These are phyloP conservation scores for Cheilosia vulpina DNA, from an alignment of 2,888 invertebrate genomes.

Conservation along the genomic window DNA sequence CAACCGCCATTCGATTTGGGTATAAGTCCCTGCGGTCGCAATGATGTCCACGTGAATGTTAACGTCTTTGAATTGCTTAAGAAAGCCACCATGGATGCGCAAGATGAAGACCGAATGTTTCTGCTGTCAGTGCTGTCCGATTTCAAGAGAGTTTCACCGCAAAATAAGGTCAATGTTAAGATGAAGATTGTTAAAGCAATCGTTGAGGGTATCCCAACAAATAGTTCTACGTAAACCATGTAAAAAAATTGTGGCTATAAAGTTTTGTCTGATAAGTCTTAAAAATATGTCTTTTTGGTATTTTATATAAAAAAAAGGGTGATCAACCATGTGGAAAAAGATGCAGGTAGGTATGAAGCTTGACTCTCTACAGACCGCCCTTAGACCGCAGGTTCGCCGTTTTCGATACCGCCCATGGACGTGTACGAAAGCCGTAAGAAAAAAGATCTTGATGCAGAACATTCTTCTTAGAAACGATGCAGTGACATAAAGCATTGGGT, in stretches of 20 bases:
- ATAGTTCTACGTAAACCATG: neutral
- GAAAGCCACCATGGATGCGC: constrained; percentile 30
- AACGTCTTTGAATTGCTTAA: constrained; percentile 24
- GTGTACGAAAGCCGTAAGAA: too few relatives aligned
- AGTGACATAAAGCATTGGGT: too few relatives aligned
- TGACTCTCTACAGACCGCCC: too few relatives aligned
- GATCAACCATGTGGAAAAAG: too few relatives aligned
- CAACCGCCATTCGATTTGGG: neutral
- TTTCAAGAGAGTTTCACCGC: constrained; percentile 67
- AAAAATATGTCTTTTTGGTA: neutral
- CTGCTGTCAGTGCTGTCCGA: constrained; percentile 75
- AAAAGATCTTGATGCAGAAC: too few relatives aligned
- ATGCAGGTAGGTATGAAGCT: too few relatives aligned
- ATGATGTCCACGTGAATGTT: neutral
- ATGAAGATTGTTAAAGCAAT: constrained; percentile 75
- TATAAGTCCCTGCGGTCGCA: neutral
- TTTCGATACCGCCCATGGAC: too few relatives aligned
- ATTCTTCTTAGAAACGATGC: too few relatives aligned
- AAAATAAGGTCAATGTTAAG: constrained; percentile 74
- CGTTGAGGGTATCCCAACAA: constrained; percentile 19
- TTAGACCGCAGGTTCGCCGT: too few relatives aligned
- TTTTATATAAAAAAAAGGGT: too few relatives aligned
- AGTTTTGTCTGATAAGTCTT: neutral
- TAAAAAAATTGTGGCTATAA: neutral
- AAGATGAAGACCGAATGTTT: constrained; percentile 76